phyloP scores from a whole-genome alignment of 2,797 vertebrate species.

The Rhabdomys pumilio region DNA sequence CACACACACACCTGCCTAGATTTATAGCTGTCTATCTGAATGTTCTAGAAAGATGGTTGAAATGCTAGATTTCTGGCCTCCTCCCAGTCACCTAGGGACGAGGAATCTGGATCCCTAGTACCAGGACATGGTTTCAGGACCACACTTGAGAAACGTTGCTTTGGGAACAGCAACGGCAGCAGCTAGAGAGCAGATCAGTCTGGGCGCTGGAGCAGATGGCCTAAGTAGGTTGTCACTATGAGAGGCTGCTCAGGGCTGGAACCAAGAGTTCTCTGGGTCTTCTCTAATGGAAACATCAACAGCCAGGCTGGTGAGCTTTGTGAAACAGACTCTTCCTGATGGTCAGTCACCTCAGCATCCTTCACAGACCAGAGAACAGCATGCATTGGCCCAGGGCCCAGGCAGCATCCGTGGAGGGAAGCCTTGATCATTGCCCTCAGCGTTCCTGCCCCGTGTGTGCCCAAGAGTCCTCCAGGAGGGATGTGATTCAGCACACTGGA shows the following conservation, averaged over 20 bases:
- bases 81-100: background rate
- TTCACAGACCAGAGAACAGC: background rate
- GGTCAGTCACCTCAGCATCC: background rate
- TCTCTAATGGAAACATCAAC: background rate
- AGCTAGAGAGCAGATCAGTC: background rate
- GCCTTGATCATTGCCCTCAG: background rate
- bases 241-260: background rate
- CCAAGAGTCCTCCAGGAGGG: background rate
- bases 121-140: background rate
- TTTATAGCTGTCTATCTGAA: background rate
- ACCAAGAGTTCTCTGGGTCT: background rate
- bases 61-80: background rate
- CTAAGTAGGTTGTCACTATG: background rate
- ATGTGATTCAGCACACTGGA: no score
- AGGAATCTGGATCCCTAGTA: background rate
- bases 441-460: no score
- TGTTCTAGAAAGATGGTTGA: background rate
- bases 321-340: background rate
- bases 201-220: background rate
- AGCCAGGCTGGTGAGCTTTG: background rate
- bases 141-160: background rate
- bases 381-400: accelerated
- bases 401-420: background rate
- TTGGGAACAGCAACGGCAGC: background rate
- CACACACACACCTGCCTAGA: background rate